Conservation (phyloP, 2,888 invertebrate genomes). For the Patella pellucida region DNA sequence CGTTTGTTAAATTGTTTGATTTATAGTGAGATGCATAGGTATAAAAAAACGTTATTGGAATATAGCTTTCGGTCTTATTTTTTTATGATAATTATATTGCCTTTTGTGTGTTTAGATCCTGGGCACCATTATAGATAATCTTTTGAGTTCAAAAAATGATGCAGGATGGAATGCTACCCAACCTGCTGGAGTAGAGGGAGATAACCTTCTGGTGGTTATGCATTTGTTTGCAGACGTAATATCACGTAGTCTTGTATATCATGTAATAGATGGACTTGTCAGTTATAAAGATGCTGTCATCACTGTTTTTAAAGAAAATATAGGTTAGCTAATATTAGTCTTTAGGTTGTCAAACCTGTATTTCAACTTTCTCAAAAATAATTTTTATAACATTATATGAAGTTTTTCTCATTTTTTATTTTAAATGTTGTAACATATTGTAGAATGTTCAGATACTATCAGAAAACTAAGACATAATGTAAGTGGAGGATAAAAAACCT, state of each 20-base stretch:
- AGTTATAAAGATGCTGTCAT: slow-evolving; percentile 41
- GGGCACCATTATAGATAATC: slow-evolving; percentile 54
- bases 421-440: background rate
- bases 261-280: slow-evolving; percentile 52
- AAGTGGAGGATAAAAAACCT: too few relatives aligned
- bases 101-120: slow-evolving; percentile 41
- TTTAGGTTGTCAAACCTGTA: background rate
- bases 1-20: too few relatives aligned
- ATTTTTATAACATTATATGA: background rate
- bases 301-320: slow-evolving; percentile 42
- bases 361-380: background rate
- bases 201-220: slow-evolving; percentile 61
- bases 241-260: slow-evolving; percentile 54
- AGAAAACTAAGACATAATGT: too few relatives aligned
- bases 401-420: background rate
- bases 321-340: slow-evolving; percentile 40
- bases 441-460: background rate
- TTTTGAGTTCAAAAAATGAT: slow-evolving; percentile 57
- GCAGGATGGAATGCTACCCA: slow-evolving; percentile 66
- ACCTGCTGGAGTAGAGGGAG: slow-evolving; percentile 66
- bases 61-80: too few relatives aligned
- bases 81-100: too few relatives aligned
- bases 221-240: slow-evolving; percentile 57
- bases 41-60: too few relatives aligned
- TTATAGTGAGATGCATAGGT: too few relatives aligned